These are phyloP conservation scores for Sebastes schlegelii DNA, from an alignment of 2,113 vertebrate genomes.

Conservation along the genomic window DNA sequence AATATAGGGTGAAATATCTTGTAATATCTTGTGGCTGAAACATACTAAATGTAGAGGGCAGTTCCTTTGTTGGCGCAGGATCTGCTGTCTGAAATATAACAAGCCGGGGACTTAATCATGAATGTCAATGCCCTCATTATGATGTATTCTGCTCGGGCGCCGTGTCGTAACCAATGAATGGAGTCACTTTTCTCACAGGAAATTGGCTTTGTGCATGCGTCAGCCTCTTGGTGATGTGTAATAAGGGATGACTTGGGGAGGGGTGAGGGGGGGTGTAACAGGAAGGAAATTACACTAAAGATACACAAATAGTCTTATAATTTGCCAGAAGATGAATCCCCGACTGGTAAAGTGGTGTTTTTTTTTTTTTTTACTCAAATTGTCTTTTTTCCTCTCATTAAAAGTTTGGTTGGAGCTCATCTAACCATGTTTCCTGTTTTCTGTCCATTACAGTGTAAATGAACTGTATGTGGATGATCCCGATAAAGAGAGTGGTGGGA, in stretches of 20 bases:
- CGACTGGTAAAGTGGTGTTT: background rate
- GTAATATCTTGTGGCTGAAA: slow-evolving; percentile 40
- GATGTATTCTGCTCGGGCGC: slow-evolving; percentile 27
- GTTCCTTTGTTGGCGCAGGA: background rate
- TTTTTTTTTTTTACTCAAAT: background rate
- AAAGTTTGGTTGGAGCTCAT: background rate
- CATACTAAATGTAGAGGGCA: background rate
- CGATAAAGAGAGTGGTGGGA: slow-evolving; percentile 98
- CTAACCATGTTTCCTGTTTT: slow-evolving; percentile 15
- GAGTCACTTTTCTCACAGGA: slow-evolving; percentile 62
- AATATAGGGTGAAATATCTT: background rate
- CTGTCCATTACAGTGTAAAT: slow-evolving; percentile 88
- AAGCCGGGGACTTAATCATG: slow-evolving; percentile 40
- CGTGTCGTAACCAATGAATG: slow-evolving; percentile 48
- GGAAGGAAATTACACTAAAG: slow-evolving; percentile 62
- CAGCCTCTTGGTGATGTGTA: slow-evolving; percentile 60
- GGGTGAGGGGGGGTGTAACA: slow-evolving; percentile 34
- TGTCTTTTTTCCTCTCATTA: background rate
- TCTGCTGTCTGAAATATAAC: slow-evolving; percentile 12
- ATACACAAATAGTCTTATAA: slow-evolving; percentile 22
- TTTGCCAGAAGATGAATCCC: slow-evolving; percentile 29
- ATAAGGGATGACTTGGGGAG: slow-evolving; percentile 50
- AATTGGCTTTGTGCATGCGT: slow-evolving; percentile 71
- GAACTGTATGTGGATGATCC: slow-evolving; percentile 99
- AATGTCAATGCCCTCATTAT: slow-evolving; percentile 44